Conservation (phyloP, 2,888 invertebrate species). For the Campoplex capitator region DNA sequence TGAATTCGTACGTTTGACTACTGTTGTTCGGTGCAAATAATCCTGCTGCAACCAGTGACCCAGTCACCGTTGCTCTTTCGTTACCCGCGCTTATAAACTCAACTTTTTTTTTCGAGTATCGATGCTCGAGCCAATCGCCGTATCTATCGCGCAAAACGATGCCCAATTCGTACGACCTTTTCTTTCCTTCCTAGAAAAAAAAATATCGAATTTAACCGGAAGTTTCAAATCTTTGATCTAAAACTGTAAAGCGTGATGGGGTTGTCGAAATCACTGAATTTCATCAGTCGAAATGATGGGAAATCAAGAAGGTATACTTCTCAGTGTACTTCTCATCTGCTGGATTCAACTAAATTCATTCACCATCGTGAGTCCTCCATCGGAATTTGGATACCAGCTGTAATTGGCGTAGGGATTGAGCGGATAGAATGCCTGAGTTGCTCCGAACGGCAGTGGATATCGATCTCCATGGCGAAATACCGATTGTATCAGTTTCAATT, state of each 20-base stretch:
- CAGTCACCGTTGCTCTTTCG: conserved; percentile 44
- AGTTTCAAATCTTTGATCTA: no score
- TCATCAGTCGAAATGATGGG: neutral
- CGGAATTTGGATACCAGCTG: conserved; percentile 50
- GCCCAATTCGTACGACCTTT: conserved; percentile 54
- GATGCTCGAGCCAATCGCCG: conserved; percentile 36
- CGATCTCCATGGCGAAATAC: conserved; percentile 59
- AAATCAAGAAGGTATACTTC: no score
- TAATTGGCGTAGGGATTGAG: conserved; percentile 51
- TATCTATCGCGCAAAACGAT: conserved; percentile 55
- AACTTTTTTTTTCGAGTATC: conserved; percentile 45
- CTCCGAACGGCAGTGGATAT: conserved; percentile 27
- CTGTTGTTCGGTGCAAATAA: conserved; percentile 55
- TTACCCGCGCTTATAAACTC: conserved; percentile 44
- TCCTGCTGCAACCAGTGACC: conserved; percentile 57
- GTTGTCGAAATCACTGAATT: neutral
- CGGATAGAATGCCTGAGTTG: conserved; percentile 33
- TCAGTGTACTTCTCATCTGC: neutral
- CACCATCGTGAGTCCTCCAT: conserved; percentile 53
- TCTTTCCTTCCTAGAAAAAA: conserved; percentile 55
- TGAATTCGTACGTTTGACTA: conserved; percentile 43
- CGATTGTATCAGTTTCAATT: conserved; percentile 53
- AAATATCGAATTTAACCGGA: neutral
- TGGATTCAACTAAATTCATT: conserved; percentile 1
- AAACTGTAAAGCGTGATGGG: neutral